These are phyloP conservation scores for Anarsia innoxiella DNA, from an alignment of 2,888 invertebrate species.

Conservation along the genomic window DNA sequence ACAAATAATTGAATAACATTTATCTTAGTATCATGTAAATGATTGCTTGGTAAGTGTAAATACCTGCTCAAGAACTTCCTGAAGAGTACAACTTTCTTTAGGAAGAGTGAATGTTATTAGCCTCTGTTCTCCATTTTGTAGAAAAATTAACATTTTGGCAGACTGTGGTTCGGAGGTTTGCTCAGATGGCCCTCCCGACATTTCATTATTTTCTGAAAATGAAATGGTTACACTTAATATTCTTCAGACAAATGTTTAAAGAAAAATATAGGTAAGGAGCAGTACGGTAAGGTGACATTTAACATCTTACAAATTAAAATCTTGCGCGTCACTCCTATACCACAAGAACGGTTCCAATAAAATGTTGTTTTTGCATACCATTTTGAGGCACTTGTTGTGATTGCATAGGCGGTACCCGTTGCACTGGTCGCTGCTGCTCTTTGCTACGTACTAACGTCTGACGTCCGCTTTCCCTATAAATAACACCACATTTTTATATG, in stretches of 20 bases:
- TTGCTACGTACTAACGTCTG: slow-evolving; percentile 65
- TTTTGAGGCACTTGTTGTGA: slow-evolving; percentile 41
- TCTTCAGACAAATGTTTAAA: too few relatives aligned
- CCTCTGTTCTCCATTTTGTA: slow-evolving; percentile 86
- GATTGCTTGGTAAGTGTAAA: slow-evolving; percentile 19
- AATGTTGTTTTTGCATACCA: slow-evolving; percentile 24
- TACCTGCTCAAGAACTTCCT: slow-evolving; percentile 87
- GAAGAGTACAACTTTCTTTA: slow-evolving; percentile 87
- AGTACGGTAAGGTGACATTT: too few relatives aligned
- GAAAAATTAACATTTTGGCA: slow-evolving; percentile 86
- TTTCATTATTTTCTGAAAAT: slow-evolving; percentile 55
- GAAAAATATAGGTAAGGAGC: too few relatives aligned
- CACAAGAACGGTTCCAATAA: too few relatives aligned
- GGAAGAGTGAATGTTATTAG: slow-evolving; percentile 88
- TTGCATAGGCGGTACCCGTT: slow-evolving; percentile 67
- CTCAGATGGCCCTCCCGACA: slow-evolving; percentile 48
- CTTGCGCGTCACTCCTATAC: too few relatives aligned
- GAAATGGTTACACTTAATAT: too few relatives aligned
- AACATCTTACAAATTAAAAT: too few relatives aligned
- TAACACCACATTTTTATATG: neutral
- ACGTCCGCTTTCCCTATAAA: slow-evolving; percentile 51
- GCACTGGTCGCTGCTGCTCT: slow-evolving; percentile 63
- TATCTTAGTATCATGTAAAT: too few relatives aligned
- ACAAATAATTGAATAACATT: too few relatives aligned
- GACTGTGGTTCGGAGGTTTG: slow-evolving; percentile 76